phyloP scores from a whole-genome alignment of 2,888 invertebrate genomes.

The Augochlorella aurata region DNA sequence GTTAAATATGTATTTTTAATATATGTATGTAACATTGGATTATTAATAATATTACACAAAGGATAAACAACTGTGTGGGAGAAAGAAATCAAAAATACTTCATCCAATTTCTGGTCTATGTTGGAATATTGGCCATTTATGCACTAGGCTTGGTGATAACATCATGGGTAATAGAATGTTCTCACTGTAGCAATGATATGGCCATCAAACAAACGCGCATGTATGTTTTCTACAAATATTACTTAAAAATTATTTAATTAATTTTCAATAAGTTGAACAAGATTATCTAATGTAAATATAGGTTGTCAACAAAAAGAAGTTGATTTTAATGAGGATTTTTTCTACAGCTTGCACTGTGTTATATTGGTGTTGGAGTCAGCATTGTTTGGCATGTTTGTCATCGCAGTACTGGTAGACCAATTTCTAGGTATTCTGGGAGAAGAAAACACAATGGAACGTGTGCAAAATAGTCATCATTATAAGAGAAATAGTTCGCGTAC shows the following conservation, averaged over 20 bases:
- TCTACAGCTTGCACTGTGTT: slow-evolving; percentile 90
- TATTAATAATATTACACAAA: slow-evolving; percentile 68
- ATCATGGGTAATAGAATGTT: slow-evolving; percentile 89
- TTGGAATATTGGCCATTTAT: slow-evolving; percentile 87
- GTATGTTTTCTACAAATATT: slow-evolving; percentile 81
- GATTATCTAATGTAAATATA: background rate
- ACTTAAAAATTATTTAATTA: slow-evolving; percentile 39
- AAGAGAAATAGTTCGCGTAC: slow-evolving; percentile 84
- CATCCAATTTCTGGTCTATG: slow-evolving; percentile 92
- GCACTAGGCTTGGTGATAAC: slow-evolving; percentile 87
- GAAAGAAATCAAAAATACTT: slow-evolving; percentile 96
- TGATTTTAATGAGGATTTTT: slow-evolving; percentile 42
- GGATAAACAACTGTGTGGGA: slow-evolving; percentile 96
- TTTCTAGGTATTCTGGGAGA: slow-evolving; percentile 92
- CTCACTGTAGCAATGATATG: slow-evolving; percentile 86
- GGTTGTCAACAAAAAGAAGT: slow-evolving; percentile 31
- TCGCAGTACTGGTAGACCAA: slow-evolving; percentile 93
- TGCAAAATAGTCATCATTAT: slow-evolving; percentile 86
- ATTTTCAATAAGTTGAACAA: background rate
- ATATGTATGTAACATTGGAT: slow-evolving; percentile 28
- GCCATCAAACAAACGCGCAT: slow-evolving; percentile 88
- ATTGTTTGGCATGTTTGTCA: slow-evolving; percentile 93
- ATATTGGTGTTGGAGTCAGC: slow-evolving; percentile 91
- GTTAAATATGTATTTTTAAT: slow-evolving; percentile 6
- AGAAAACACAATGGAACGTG: slow-evolving; percentile 92